A percentile compares a stretch with the other conserved stretches of the same genome.
These are phyloP conservation scores for Edolisoma coerulescens DNA, from an alignment of 2,113 vertebrate species.

Conservation along the genomic window DNA sequence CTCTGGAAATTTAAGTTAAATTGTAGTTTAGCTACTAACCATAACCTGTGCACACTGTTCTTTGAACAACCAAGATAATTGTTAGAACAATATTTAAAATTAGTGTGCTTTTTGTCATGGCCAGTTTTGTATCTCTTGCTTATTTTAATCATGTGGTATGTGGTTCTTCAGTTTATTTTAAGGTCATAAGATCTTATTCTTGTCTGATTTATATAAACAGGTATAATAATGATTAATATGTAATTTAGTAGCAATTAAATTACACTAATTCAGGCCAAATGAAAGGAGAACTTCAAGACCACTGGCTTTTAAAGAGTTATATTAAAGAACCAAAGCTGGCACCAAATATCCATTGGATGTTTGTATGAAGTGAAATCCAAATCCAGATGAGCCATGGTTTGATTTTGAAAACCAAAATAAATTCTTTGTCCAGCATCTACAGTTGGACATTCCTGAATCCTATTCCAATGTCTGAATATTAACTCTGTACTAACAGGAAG, in stretches of 20 bases:
- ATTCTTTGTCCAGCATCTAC: not conserved
- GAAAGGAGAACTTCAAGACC: not conserved
- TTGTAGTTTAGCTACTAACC: conserved; percentile 1
- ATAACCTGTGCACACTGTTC: not conserved
- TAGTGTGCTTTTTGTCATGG: not conserved
- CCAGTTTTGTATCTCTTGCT: not conserved
- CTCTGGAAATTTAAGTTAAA: conserved; percentile 6
- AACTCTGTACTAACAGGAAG: not conserved
- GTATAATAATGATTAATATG: not conserved
- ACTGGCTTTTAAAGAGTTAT: not conserved
- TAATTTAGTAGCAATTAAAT: not conserved
- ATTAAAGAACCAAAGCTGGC: not conserved
- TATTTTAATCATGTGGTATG: not conserved
- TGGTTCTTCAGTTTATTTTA: not conserved
- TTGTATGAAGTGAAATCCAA: not conserved
- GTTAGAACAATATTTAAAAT: not conserved
- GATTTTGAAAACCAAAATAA: conserved; percentile 17
- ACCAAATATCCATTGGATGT: not conserved
- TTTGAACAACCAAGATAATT: not conserved
- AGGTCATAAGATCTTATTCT: not conserved
- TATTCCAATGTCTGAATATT: not conserved
- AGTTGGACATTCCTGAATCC: not conserved
- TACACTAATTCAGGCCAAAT: not conserved
- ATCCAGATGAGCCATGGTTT: not conserved
- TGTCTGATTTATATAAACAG: not conserved